phyloP scores from a whole-genome alignment of 2,113 vertebrate species.

The Brachionichthys hirsutus region DNA sequence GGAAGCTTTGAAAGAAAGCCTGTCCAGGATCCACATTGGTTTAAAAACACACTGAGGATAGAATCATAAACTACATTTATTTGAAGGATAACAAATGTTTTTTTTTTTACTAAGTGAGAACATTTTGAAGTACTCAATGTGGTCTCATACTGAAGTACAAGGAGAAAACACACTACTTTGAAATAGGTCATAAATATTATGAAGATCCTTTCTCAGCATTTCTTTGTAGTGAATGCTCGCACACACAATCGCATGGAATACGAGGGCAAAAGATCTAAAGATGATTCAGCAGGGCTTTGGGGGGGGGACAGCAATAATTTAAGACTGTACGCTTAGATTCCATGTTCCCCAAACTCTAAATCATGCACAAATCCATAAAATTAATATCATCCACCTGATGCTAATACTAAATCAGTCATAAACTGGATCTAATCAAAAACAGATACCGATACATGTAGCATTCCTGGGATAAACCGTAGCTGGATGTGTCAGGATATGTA shows the following conservation, averaged over 20 bases:
- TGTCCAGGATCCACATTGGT: conserved; percentile 39
- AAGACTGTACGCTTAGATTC: conserved; percentile 35
- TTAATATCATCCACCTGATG: conserved; percentile 42
- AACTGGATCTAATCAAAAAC: conserved; percentile 32
- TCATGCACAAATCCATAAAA: conserved; percentile 44
- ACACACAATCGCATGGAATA: conserved; percentile 48
- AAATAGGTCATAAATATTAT: too few species aligned
- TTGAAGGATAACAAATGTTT: conserved; percentile 38
- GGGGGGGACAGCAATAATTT: conserved; percentile 36
- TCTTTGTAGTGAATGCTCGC: conserved; percentile 14
- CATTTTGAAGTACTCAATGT: conserved; percentile 31
- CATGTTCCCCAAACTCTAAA: conserved; percentile 48
- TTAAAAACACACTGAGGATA: conserved; percentile 38
- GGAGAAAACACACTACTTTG: conserved; percentile 21
- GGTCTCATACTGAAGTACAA: conserved; percentile 12
- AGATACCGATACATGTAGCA: conserved; percentile 18
- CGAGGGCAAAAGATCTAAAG: conserved; percentile 51
- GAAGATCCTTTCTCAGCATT: conserved; percentile 8
- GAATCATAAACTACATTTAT: conserved; percentile 54
- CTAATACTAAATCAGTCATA: conserved; percentile 40
- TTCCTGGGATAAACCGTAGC: conserved; percentile 5
- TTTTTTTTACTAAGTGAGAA: conserved; percentile 49
- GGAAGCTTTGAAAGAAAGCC: conserved; percentile 30
- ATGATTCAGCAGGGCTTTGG: conserved; percentile 28
- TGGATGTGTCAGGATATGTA: neutral